These are phyloP conservation scores for Poecilia wingei DNA, from an alignment of 2,797 vertebrate species.

Conservation along the genomic window DNA sequence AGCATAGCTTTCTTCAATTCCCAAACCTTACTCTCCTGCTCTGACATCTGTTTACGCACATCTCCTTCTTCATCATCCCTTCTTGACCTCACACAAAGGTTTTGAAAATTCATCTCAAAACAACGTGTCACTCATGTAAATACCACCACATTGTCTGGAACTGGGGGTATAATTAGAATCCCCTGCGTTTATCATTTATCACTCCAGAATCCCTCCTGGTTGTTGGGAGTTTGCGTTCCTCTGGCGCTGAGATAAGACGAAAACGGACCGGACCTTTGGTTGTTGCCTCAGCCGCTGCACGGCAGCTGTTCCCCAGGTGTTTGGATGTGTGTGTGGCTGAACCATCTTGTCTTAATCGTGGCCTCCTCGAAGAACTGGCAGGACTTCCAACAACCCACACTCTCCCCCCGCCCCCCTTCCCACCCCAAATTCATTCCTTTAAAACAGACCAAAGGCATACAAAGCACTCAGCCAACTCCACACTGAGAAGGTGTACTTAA, in stretches of 20 bases:
- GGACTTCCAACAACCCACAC: conserved; percentile 69
- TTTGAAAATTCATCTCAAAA: conserved; percentile 35
- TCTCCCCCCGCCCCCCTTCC: conserved; percentile 19
- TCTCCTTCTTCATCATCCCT: conserved; percentile 37
- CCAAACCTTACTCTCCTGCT: conserved; percentile 5
- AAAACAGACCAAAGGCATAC: conserved; percentile 60
- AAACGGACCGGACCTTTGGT: conserved; percentile 40
- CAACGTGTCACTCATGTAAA: conserved; percentile 45
- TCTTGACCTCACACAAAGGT: conserved; percentile 27
- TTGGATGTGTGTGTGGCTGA: conserved; percentile 74
- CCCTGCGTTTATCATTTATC: conserved; percentile 53
- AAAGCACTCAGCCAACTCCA: conserved; percentile 56
- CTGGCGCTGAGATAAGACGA: conserved; percentile 22
- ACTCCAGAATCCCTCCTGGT: conserved; percentile 18
- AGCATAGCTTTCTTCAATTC: not conserved
- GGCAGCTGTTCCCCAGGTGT: conserved; percentile 80
- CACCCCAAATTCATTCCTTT: conserved; percentile 52
- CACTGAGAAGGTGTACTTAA: conserved; percentile 57
- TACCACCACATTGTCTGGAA: conserved; percentile 26
- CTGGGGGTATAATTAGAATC: conserved; percentile 33
- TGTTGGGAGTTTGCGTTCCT: conserved; percentile 5
- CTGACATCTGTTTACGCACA: conserved; percentile 46
- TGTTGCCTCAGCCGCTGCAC: conserved; percentile 43
- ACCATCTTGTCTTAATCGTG: conserved; percentile 75
- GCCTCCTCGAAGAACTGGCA: conserved; percentile 74